Base-by-base conservation (phyloP, 2,797 vertebrate species). In the Coregonus ussuriensis region DNA sequence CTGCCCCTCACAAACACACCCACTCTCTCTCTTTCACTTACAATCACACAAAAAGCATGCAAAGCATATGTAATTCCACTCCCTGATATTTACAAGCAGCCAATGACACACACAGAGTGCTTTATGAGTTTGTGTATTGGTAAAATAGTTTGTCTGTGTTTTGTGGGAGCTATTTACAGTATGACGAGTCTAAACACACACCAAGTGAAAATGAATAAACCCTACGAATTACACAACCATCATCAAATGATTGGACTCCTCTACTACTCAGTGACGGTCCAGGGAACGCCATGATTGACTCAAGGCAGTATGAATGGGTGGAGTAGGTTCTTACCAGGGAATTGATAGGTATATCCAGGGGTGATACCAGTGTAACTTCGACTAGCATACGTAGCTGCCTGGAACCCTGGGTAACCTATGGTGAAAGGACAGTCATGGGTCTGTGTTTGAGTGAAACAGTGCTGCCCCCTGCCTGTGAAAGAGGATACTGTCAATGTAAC, bases 321-420 rank as follows among this genome's bases (percentile, higher is more conserved):
- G 33, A 25, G n/a, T 33, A 21, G 9, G 53, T 68, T 80, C 94
- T 95, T 96, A 99, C 98, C 98, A 18, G 98, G 98, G 86, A 99
- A 99, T 94, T 99, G 98, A 91, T 99, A 99, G 89, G 98, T 99
- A 82, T 99, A 99, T 88, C 98, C 98, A 71, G 98, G 98, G 74
- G 97, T 97, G 74, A 99, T 94, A 88, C 98, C 97, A 80, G 98
- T 96, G 74, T 99, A 99, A 93, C 97, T 98, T 78, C 98, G 96
- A 82, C 98, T 98, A n/a, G 98, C 96, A 0, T 99, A 99, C 73
- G 98, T 98, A 47, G 98, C 96, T 4, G 98, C 96, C 90, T 99
- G 98, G 92, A 99, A 99, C 77, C 98, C 97, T 4, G 98, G 98
- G 85, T 99, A 99, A 88, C 98, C 98, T 99, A 86, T 4, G 62